Evolutionary conservation across 2,888 invertebrate species (phyloP).

Genomic region (Cantharis flavilabris): DNA sequence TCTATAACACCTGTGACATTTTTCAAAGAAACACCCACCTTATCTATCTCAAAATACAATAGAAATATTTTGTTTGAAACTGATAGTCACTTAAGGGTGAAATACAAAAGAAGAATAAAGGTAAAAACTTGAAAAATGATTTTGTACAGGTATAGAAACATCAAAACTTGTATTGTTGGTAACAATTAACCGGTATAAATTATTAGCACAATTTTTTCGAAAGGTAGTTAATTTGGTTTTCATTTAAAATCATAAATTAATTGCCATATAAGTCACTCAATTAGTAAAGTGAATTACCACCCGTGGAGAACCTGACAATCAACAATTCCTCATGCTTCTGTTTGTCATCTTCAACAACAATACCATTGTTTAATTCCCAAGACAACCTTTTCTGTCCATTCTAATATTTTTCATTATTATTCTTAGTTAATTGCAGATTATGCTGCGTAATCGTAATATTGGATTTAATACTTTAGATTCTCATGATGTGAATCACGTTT

Average conservation of each 20-base stretch:
- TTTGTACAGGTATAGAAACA: background rate
- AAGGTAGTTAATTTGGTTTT: background rate
- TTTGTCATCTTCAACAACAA: conserved; percentile 39
- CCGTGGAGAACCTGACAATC: conserved; percentile 48
- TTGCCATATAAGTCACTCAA: conserved; percentile 39
- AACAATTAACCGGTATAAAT: background rate
- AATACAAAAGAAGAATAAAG: background rate
- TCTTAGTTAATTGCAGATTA: conserved; percentile 37
- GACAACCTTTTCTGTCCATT: conserved; percentile 32
- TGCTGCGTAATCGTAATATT: conserved; percentile 31
- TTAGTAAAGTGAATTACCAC: conserved; percentile 45
- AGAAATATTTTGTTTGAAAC: conserved; percentile 7
- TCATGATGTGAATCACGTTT: conserved; percentile 22
- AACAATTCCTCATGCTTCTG: conserved; percentile 51
- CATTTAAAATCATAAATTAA: background rate
- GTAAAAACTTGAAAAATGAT: background rate
- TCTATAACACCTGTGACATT: conserved; percentile 26
- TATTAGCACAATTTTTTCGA: background rate
- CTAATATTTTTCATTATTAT: conserved; percentile 37
- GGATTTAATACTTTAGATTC: conserved; percentile 15
- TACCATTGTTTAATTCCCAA: conserved; percentile 36
- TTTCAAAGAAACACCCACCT: conserved; percentile 24
- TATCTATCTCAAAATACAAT: conserved; percentile 11
- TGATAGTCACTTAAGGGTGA: conserved; percentile 11
- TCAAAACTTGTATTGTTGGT: background rate